These are phyloP conservation scores for Agrochola circellaris DNA, from an alignment of 2,888 invertebrate species.

Conservation along the genomic window DNA sequence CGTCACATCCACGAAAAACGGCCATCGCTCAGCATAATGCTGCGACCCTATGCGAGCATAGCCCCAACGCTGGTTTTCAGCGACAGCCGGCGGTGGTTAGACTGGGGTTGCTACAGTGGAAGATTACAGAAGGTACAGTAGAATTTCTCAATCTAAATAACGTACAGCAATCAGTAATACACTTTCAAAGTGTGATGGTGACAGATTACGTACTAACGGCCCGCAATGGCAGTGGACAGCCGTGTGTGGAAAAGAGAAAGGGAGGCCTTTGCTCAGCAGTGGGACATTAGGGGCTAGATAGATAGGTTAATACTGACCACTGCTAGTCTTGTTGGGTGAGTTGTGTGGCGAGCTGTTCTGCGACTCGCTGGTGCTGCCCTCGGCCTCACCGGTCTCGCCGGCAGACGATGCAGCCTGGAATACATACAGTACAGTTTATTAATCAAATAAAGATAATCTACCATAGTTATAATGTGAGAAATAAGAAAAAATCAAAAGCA, in stretches of 20 bases:
- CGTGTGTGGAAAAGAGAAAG: not conserved
- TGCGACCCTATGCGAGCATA: too few species aligned
- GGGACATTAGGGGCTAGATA: not conserved
- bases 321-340: conserved; percentile 84
- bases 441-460: not conserved
- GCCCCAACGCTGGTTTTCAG: too few species aligned
- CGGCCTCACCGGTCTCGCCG: conserved; percentile 83
- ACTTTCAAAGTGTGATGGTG: not conserved
- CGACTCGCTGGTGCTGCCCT: conserved; percentile 86
- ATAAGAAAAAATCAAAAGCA: too few species aligned
- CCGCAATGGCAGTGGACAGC: not conserved
- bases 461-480: not conserved
- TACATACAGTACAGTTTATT: conserved; percentile 1
- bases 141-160: too few species aligned
- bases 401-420: conserved; percentile 75
- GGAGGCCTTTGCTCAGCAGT: not conserved
- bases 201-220: too few species aligned
- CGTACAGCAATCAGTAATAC: too few species aligned
- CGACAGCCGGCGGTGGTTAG: too few species aligned
- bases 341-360: conserved; percentile 84
- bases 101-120: not conserved
- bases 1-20: too few species aligned
- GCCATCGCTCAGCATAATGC: too few species aligned
- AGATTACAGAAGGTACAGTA: not conserved
- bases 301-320: conserved; percentile 72